Base-by-base conservation (phyloP, 2,888 invertebrate genomes). In the Drosophila anceps region DNA sequence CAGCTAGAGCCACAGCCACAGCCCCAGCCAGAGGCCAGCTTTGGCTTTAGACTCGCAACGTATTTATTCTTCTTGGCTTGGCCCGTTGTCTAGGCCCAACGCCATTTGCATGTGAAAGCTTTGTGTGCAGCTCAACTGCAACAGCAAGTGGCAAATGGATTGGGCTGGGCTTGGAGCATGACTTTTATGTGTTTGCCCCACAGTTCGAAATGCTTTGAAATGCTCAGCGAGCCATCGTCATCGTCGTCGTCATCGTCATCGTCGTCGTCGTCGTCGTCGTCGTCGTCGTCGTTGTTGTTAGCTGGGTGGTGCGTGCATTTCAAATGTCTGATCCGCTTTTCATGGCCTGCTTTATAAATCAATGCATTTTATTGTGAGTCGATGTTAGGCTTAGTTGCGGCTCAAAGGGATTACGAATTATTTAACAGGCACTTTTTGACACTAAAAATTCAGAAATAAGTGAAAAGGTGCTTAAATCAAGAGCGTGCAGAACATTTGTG, bases 21-120 rank as follows among this genome's bases (percentile, higher is more conserved):
- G 58, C 24, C 15, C 24, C 31, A 62, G 59, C 59, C 44, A 24
- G 31, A 44, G 35, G 39, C 20, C 50, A 69, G 61, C 61, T 62
- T 58, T 51, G 31, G 48, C 66, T 50, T 48, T 46, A 63, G 62
- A 12, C 60, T 44, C 33, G 39, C 24, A 55, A 57, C 35, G 39
- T 43, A 53, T 59, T 54, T 54, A 69, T 77, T 70, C 35, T 41
- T 43, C 43, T 44, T n/a, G 51, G 20, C 35, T 53, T 55, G 39
- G 18, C 39, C 41, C 35, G 37, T 61, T 61, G 60, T 35, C 65
- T 69, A 70, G 66, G 54, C 50, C 59, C 59, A 39, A 35, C 60
- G 60, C 43, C 51, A 80, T 79, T 80, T 80, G 77, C 80, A 78
- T 78, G 51, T 68, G 76, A 79, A 76, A 65, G 71, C 67, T 66